A percentile compares a stretch with the other conserved stretches of the same genome.
Evolutionary conservation across 2,113 vertebrate genomes (phyloP).

Genomic region (Tetrao urogallus): DNA sequence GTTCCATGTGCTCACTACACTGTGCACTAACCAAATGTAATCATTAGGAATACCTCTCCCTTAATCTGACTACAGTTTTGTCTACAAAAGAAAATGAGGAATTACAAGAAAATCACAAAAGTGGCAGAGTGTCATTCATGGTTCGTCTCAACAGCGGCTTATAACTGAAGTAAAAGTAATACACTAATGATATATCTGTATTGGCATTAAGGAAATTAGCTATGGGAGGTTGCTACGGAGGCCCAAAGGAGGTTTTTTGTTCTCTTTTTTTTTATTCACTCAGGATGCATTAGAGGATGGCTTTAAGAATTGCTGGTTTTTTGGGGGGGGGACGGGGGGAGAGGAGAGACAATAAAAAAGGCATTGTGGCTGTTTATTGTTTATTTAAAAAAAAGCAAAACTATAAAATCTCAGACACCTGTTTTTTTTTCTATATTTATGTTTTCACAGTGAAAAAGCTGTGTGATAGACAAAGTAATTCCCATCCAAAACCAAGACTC

Average conservation of each 20-base stretch:
- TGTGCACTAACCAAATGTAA: not conserved
- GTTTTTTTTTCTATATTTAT: not conserved
- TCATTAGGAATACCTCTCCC: not conserved
- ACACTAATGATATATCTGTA: not conserved
- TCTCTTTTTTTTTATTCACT: conserved; percentile 52
- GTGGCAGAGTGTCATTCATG: not conserved
- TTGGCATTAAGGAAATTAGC: conserved; percentile 38
- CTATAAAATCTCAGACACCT: not conserved
- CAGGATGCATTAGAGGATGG: conserved; percentile 3
- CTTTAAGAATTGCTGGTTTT: conserved; percentile 39
- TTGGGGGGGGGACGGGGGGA: not conserved
- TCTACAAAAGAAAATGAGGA: not conserved
- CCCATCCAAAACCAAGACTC: not conserved
- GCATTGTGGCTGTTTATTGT: conserved; percentile 24
- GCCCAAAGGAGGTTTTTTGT: conserved; percentile 32
- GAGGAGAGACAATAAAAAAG: not conserved
- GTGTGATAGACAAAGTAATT: not conserved
- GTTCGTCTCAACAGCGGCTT: not conserved
- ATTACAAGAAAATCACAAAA: not conserved
- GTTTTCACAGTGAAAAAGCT: not conserved
- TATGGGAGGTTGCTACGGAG: conserved; percentile 36
- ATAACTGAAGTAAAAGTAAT: not conserved
- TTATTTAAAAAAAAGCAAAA: not conserved
- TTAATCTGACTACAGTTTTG: not conserved
- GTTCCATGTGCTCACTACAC: no score